Base-by-base conservation (phyloP, 2,888 invertebrate genomes). In the Pristionchus maxplancki region DNA sequence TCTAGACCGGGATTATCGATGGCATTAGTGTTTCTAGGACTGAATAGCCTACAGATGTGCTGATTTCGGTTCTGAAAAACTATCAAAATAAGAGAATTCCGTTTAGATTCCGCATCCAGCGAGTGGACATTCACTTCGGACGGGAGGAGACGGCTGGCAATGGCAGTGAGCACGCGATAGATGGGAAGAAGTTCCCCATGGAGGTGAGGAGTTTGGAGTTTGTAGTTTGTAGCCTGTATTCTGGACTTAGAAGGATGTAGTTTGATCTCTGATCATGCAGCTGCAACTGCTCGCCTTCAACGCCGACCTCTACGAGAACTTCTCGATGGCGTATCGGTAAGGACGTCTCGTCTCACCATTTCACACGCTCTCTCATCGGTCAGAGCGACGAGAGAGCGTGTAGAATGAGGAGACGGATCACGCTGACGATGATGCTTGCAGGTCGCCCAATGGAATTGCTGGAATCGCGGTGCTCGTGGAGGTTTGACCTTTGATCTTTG, bases 281-380 rank as follows among this genome's bases (percentile, higher is more conserved):
- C 97, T 98, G 95, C 98, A 98, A 96, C 97, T 98, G 96, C 97
- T 98, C 96, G 98, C 98, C 94, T 98, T 97, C 96, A 99, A 99
- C 96, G 97, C 97, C 89, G 98, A 98, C 96, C 96, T 98, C 92
- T 98, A 98, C 96, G 97, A 97, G 94, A 98, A 98, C 96, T 97
- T 98, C 96, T 97, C 98, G 89, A 97, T 97, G 95, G 98, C 98
- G 91, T 96, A 97, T 93, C 97, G 97, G n/a, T n/a, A n/a, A n/a
- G n/a, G n/a, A n/a, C n/a, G n/a, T n/a, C n/a, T n/a, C n/a, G n/a
- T n/a, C n/a, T n/a, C n/a, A n/a, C n/a, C n/a, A n/a, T n/a, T n/a
- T n/a, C n/a, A n/a, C n/a, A n/a, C n/a, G n/a, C n/a, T n/a, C n/a
- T n/a, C n/a, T n/a, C n/a, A n/a, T n/a, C n/a, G n/a, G n/a, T n/a